Conservation (phyloP, 2,888 invertebrate genomes). For the Heliconius sara region DNA sequence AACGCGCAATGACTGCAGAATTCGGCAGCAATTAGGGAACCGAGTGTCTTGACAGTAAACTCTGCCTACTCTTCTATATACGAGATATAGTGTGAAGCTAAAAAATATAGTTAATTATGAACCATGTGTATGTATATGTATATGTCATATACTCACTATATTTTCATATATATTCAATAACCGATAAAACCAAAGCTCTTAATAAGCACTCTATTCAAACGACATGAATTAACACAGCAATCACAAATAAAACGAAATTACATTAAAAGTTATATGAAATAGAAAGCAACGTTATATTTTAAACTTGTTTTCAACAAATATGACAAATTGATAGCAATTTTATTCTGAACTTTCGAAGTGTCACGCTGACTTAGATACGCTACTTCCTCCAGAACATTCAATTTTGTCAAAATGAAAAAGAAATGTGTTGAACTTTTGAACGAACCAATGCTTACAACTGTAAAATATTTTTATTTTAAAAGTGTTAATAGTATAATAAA, state of each 20-base stretch:
- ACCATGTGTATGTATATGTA: too few species aligned
- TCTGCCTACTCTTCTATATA: too few species aligned
- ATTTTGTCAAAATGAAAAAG: constrained; percentile 30
- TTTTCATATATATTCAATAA: too few species aligned
- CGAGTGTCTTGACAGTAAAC: too few species aligned
- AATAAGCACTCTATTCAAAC: not conserved
- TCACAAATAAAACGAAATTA: not conserved
- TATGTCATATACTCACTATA: too few species aligned
- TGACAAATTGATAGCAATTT: constrained; percentile 34
- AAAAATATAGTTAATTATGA: too few species aligned
- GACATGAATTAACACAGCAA: not conserved
- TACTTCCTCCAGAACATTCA: constrained; percentile 25
- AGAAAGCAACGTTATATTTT: constrained; percentile 20
- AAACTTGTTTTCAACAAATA: constrained; percentile 34
- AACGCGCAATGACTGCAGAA: too few species aligned
- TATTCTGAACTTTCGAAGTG: constrained; percentile 29
- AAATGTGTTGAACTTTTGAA: constrained; percentile 19
- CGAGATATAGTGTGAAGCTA: too few species aligned
- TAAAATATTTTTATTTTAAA: constrained; percentile 8
- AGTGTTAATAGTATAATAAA: not conserved
- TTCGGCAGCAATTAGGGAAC: too few species aligned
- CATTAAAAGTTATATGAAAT: constrained; percentile 12
- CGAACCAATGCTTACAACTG: not conserved
- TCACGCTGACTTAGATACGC: constrained; percentile 30
- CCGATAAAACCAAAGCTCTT: too few species aligned